Conservation (phyloP, 2,888 invertebrate species). For the Tholera decimalis region DNA sequence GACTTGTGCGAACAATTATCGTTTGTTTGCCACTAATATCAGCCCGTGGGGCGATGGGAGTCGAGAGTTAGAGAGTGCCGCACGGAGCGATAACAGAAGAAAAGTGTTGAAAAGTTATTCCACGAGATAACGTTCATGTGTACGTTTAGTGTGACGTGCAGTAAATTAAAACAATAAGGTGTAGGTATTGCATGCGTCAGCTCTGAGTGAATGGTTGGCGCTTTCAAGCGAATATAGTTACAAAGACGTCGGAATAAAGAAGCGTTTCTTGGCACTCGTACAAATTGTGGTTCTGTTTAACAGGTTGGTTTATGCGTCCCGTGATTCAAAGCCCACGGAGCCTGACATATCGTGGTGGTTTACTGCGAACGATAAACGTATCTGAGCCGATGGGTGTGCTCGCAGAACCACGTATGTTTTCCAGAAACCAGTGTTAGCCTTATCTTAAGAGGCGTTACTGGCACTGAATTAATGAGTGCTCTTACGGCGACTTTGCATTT, state of each 20-base stretch:
- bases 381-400: constrained; percentile 71
- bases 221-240: constrained; percentile 69
- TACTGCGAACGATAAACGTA: constrained; percentile 84
- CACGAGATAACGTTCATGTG: constrained; percentile 76
- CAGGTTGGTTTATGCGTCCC: constrained; percentile 79
- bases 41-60: constrained; percentile 61
- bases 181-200: constrained; percentile 68
- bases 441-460: constrained; percentile 68
- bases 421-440: constrained; percentile 64
- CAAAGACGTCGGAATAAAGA: constrained; percentile 72
- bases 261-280: constrained; percentile 66
- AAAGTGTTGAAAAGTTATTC: constrained; percentile 73
- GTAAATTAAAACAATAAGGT: constrained; percentile 83
- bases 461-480: constrained; percentile 68
- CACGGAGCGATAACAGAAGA: constrained; percentile 65
- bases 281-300: constrained; percentile 73
- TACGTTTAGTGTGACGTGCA: constrained; percentile 74
- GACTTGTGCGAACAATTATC: constrained; percentile 68
- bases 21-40: constrained; percentile 70
- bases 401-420: constrained; percentile 63
- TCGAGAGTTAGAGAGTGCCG: constrained; percentile 64
- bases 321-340: constrained; percentile 81
- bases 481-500: constrained; percentile 62
- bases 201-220: constrained; percentile 61
- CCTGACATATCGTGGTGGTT: constrained; percentile 82